Evolutionary conservation across 2,797 vertebrate species (phyloP), one percentile per base, ranked within the genome.

Genomic region (Petrocephalus schoutedeni): DNA sequence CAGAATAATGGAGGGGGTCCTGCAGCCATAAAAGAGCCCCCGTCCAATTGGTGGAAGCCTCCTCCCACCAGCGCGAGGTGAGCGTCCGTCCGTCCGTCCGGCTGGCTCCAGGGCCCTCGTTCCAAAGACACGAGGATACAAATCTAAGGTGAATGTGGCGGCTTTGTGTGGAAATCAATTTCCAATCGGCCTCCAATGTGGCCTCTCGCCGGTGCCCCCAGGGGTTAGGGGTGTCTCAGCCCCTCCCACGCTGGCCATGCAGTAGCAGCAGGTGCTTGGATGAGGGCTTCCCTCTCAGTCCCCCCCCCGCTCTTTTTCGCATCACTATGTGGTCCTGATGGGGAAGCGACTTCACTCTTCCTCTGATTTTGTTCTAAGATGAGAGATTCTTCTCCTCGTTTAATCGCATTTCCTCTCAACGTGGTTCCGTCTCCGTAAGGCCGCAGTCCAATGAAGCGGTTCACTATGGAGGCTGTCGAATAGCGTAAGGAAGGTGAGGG

Each of bases 81-180:
- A 10, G 64, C 64, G 3, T n/a, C 4, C 2, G 49, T 83, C 80
- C 64, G 3, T n/a, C 4, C 2, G 49, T 83, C 80, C 23, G 21
- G 80, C n/a, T n/a, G 21, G 16, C 80, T 54, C 21, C 21, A 51
- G 80, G 80, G 4, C 14, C 45, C 41, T 83, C 41, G 21, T 83
- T 83, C 6, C 36, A 28, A 51, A 83, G 80, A 83, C 80, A 54
- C 21, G 9, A 7, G 49, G 80, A 83, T 83, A 51, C n/a, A 54
- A 83, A 83, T 83, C 80, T 54, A 7, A 28, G 80, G 9, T 14
- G 80, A 54, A 83, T 3, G n/a, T 53, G 80, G 80, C 10, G n/a
- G 45, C 51, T 83, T 83, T 83, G 80, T 23, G 45, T 83, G 49
- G 80, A 83, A 83, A 83, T 83, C 80, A 53, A 83, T 83, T 83